A percentile compares a stretch with the other conserved stretches of the same genome.
Conservation (phyloP, 2,113 vertebrate species). For the Ranitomeya imitator region DNA sequence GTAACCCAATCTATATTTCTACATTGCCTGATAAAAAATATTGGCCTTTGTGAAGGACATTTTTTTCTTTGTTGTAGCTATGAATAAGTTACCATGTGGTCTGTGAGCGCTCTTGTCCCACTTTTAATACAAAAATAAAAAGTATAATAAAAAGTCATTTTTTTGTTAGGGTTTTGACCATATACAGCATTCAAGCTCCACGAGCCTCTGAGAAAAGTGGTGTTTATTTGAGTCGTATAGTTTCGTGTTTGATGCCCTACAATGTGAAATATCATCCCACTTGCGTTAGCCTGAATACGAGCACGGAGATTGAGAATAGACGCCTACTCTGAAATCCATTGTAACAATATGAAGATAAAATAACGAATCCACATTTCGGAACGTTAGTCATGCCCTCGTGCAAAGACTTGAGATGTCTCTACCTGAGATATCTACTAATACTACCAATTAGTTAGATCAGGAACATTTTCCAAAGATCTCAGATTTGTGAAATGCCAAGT, state of each 20-base stretch:
- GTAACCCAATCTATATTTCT: constrained; percentile 57
- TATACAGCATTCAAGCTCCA: constrained; percentile 34
- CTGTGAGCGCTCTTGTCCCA: constrained; percentile 37
- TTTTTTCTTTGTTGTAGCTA: constrained; percentile 55
- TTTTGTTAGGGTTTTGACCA: constrained; percentile 38
- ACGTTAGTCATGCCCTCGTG: not conserved
- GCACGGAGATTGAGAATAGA: not conserved
- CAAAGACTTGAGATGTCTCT: not conserved
- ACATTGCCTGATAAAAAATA: constrained; percentile 54
- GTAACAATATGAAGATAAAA: not conserved
- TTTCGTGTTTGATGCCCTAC: constrained; percentile 26
- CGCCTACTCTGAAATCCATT: not conserved
- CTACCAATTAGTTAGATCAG: not conserved
- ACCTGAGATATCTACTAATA: not conserved
- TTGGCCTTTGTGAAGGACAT: constrained; percentile 52
- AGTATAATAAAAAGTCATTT: constrained; percentile 41
- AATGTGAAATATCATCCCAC: constrained; percentile 12
- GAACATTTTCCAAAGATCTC: not conserved
- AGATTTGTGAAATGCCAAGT: not conserved
- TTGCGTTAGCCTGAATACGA: not conserved
- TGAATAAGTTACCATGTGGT: constrained; percentile 57
- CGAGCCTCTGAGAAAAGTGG: not conserved
- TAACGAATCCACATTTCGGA: not conserved
- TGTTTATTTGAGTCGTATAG: constrained; percentile 15
- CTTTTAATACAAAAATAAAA: constrained; percentile 29